A percentile compares a stretch with the other conserved stretches of the same genome.
These are phyloP conservation scores for Argyresthia goedartella DNA, from an alignment of 2,888 invertebrate genomes.

Conservation along the genomic window DNA sequence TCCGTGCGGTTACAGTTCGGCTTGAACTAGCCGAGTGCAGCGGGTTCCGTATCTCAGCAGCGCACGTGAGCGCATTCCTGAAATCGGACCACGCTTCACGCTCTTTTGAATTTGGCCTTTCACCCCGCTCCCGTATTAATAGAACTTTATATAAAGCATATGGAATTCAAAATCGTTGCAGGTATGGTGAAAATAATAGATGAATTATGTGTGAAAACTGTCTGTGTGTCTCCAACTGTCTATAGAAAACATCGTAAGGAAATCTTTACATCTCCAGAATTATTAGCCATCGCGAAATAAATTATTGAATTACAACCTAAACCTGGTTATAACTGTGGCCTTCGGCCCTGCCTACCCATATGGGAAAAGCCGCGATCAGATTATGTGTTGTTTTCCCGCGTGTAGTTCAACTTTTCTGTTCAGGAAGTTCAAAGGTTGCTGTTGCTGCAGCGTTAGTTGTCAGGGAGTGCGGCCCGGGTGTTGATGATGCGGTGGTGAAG, in stretches of 20 bases:
- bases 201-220: too few species aligned
- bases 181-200: too few species aligned
- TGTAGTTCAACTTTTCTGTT: not conserved
- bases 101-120: slow-evolving; percentile 35
- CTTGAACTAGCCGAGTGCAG: not conserved
- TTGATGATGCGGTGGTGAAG: slow-evolving; percentile 24
- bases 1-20: not conserved
- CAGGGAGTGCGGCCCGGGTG: slow-evolving; percentile 6
- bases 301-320: too few species aligned
- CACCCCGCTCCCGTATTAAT: slow-evolving; percentile 33
- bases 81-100: too few species aligned
- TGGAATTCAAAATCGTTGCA: too few species aligned
- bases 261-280: too few species aligned
- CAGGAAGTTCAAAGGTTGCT: not conserved
- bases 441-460: slow-evolving; percentile 23
- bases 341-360: too few species aligned
- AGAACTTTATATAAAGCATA: slow-evolving; percentile 17
- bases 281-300: too few species aligned
- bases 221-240: too few species aligned
- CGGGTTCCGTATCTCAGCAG: slow-evolving; percentile 1
- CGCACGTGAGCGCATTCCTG: slow-evolving; percentile 24
- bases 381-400: not conserved
- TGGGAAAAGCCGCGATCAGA: too few species aligned
- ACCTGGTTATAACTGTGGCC: too few species aligned
- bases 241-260: too few species aligned